Percentiles rank a stretch among this genome's conserved stretches.
These are phyloP conservation scores for Lucilia sericata DNA, from an alignment of 1,140 invertebrate species.

Conservation along the genomic window DNA sequence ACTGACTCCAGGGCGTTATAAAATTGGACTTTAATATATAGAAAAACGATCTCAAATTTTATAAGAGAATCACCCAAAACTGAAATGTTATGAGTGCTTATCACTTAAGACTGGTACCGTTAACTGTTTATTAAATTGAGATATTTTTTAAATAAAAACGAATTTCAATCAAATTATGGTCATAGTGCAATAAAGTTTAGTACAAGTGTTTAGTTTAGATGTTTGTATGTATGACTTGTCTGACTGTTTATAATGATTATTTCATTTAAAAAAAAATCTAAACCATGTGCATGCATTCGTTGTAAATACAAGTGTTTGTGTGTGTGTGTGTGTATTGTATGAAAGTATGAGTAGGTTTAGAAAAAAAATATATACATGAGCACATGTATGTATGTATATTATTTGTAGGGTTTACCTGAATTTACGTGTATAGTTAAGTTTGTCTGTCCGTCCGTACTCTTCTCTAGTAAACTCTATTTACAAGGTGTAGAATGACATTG, in stretches of 20 bases:
- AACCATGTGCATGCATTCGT: not conserved
- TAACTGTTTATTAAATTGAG: too few species aligned
- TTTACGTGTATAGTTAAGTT: conserved; percentile 3
- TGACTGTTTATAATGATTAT: conserved; percentile 33
- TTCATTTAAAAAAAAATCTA: not conserved
- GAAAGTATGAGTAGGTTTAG: not conserved
- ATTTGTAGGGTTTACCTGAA: not conserved
- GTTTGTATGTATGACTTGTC: not conserved
- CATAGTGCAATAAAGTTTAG: not conserved
- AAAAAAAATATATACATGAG: not conserved
- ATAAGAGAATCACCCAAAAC: too few species aligned
- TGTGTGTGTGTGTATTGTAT: conserved; percentile 21
- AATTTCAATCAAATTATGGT: not conserved
- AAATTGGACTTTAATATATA: too few species aligned
- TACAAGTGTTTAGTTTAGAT: conserved; percentile 10
- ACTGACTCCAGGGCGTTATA: too few species aligned
- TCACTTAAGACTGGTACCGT: too few species aligned
- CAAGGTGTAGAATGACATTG: conserved; percentile 28
- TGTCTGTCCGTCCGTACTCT: not conserved
- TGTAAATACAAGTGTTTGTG: conserved; percentile 20
- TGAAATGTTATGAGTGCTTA: too few species aligned
- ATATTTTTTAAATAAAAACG: too few species aligned
- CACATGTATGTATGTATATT: not conserved
- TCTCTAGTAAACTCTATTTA: conserved; percentile 1
- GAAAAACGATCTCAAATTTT: too few species aligned